Evolutionary conservation across 2,113 vertebrate genomes (phyloP).

Genomic region (Daboia siamensis): DNA sequence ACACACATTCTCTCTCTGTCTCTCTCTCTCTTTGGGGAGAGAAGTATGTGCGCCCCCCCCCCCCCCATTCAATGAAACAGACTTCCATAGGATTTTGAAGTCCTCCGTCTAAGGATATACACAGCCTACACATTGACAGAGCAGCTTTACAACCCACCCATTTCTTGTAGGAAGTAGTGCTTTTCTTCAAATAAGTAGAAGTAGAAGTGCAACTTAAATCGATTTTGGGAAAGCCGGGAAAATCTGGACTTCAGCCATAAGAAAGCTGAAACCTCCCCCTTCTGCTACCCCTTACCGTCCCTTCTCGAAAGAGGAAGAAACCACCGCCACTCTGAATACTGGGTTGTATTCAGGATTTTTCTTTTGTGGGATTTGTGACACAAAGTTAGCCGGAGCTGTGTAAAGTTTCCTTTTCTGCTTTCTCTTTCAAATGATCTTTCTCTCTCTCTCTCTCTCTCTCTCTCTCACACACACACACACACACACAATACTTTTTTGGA

Average conservation of each 20-base stretch:
- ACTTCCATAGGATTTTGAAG: background rate
- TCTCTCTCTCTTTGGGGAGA: background rate
- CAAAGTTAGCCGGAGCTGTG: no score
- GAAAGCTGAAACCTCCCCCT: slow-evolving; percentile 31
- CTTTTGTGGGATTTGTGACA: background rate
- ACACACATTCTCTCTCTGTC: no score
- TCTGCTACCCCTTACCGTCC: no score
- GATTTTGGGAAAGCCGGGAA: slow-evolving; percentile 44
- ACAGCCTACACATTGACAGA: background rate
- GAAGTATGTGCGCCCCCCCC: background rate
- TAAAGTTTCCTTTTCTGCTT: background rate
- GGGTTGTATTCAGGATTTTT: no score
- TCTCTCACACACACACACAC: no score
- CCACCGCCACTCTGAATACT: background rate
- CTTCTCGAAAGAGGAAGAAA: background rate
- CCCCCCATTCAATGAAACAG: background rate
- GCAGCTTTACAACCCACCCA: background rate
- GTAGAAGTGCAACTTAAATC: slow-evolving; percentile 33
- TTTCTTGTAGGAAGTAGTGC: background rate
- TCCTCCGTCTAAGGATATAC: background rate
- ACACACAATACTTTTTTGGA: background rate
- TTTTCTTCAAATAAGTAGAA: background rate
- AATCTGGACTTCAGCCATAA: slow-evolving; percentile 39
- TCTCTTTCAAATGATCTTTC: background rate
- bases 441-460: background rate